These are phyloP conservation scores for Julus scanicus DNA, from an alignment of 2,888 invertebrate species.

Conservation along the genomic window DNA sequence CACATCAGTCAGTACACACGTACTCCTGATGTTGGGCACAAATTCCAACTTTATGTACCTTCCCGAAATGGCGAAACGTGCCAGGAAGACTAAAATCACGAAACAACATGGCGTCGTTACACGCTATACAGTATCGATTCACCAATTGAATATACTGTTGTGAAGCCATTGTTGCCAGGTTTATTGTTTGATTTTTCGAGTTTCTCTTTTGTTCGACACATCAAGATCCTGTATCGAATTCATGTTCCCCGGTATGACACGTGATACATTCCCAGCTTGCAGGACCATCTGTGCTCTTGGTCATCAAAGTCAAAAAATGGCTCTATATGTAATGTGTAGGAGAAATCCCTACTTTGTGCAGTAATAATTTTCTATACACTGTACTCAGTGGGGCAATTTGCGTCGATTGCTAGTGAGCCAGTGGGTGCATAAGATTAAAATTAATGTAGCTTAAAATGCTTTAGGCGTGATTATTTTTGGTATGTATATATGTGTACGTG, in stretches of 20 bases:
- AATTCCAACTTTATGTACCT: no score
- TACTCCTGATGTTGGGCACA: no score
- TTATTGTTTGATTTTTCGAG: neutral
- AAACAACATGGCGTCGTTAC: neutral
- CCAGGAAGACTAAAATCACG: neutral
- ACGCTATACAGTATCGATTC: neutral
- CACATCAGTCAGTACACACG: no score
- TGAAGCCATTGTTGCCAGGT: neutral
- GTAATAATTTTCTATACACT: neutral
- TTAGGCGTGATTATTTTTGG: neutral
- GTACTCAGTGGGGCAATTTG: slow-evolving; percentile 1
- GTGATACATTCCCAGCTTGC: neutral
- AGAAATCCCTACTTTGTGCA: no score
- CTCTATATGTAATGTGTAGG: neutral
- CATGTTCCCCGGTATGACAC: no score
- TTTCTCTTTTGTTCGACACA: neutral
- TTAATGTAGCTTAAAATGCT: slow-evolving; percentile 13
- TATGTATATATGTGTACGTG: neutral
- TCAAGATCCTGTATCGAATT: no score
- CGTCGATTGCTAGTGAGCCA: neutral
- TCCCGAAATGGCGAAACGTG: neutral
- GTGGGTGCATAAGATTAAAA: neutral
- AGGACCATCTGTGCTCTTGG: neutral
- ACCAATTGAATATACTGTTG: neutral
- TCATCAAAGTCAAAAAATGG: neutral